These are phyloP conservation scores for Rhabdomys dilectus DNA, from an alignment of 2,113 vertebrate species.

Conservation along the genomic window DNA sequence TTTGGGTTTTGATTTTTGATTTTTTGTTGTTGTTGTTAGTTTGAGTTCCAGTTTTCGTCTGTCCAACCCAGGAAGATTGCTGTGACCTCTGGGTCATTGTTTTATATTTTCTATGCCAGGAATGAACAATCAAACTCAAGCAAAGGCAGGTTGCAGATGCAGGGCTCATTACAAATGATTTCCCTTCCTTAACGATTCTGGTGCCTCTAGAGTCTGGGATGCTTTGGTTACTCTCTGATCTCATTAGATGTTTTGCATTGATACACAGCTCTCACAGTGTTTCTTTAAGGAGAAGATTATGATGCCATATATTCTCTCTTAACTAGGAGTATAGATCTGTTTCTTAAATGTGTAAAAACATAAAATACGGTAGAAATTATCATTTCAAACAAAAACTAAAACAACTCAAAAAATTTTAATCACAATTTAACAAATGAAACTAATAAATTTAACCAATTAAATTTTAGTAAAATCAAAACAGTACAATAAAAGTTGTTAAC, in stretches of 20 bases:
- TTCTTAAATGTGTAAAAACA: slow-evolving; percentile 39
- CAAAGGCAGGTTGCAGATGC: not conserved
- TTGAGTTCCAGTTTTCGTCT: not conserved
- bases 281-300: not conserved
- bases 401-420: not conserved
- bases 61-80: not conserved
- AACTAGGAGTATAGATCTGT: not conserved
- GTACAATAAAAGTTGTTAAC: slow-evolving; percentile 6
- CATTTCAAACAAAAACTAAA: slow-evolving; percentile 44
- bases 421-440: not conserved
- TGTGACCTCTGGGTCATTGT: not conserved
- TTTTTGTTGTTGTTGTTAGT: not conserved
- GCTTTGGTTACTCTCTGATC: slow-evolving; percentile 1
- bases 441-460: slow-evolving; percentile 30
- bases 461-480: not conserved
- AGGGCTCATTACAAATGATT: not conserved
- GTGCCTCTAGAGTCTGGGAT: not conserved
- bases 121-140: not conserved
- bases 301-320: not conserved
- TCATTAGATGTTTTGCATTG: not conserved
- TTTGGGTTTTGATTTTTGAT: not conserved
- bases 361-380: slow-evolving; percentile 31
- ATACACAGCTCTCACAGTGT: not conserved
- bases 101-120: not conserved
- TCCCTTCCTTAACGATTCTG: not conserved